Evolutionary conservation across 2,888 invertebrate species (phyloP), one percentile per base, ranked within the genome.

Genomic region (Dicroscelio sp.): DNA sequence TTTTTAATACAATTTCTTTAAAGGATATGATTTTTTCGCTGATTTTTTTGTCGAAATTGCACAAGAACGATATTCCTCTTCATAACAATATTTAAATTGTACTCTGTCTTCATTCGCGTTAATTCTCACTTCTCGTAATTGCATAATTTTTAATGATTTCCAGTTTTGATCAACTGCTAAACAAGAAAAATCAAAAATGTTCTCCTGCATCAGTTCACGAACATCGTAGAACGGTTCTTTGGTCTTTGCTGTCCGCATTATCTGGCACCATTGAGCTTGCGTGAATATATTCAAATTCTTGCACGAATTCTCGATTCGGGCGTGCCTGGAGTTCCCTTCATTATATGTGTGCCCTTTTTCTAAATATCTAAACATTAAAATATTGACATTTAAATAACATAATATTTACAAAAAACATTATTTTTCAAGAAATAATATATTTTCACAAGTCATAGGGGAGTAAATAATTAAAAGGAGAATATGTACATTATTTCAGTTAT

Each of bases 241-340:
- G 3, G 17, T 38, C 38, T 79, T 79, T 48, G 65, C 79, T 1
- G 30, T 6, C 48, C 33, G 33, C 79, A 79, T 79, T 12, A 79
- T 79, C 17, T 43, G 30, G 23, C 65, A 48, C 79, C 79, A 79
- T 17, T 79, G 43, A 1, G 27, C 5, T 60, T 79, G 65, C 4
- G 79, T 65, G 31, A 23, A 79, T 12, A 79, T 33, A n/a, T 43
- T 12, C 12, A 48, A 17, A 31, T 48, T 30, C 48, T 65, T 79
- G 17, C 31, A 3, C 17, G 20, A 48, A 27, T 48, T 43, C 23
- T 79, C 79, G 12, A 83, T 83, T 55, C 71, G 52, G 2, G 82
- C 69, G n/a, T 83, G 82, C 69, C 71, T 83, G 0, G 71, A 83
- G n/a, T 83, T 71, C 17, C 71, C 82, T 35, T 71, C 82, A 55